Conservation (phyloP, 23 tunicate genomes). For the Trididemnum nubilum region DNA sequence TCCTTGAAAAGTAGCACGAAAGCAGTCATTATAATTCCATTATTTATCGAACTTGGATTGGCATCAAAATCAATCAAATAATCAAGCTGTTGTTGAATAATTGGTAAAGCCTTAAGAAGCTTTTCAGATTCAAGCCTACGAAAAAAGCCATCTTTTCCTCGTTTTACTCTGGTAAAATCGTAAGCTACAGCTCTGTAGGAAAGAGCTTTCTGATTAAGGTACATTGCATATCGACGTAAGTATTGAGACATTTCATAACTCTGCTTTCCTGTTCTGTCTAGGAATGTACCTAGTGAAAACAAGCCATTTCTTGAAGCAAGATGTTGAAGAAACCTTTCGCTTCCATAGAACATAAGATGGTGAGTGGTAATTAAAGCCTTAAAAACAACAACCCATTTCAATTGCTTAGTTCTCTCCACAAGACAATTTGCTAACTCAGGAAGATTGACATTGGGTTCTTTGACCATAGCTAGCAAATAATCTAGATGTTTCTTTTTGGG, state of each 20-base stretch:
- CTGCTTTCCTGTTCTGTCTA: constrained; percentile 77
- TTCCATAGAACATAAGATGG: constrained; percentile 93
- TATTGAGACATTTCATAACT: constrained; percentile 96
- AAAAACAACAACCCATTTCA: constrained; percentile 96
- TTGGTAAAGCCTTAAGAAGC: constrained; percentile 81
- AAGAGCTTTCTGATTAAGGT: constrained; percentile 90
- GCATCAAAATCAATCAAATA: constrained; percentile 91
- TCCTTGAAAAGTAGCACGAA: constrained; percentile 93
- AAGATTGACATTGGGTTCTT: constrained; percentile 88
- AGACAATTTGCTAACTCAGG: constrained; percentile 87
- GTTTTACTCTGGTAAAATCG: constrained; percentile 86
- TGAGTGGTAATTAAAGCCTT: constrained; percentile 88
- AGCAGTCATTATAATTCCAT: constrained; percentile 81
- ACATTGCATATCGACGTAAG: constrained; percentile 75
- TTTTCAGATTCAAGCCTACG: constrained; percentile 56
- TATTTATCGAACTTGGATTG: constrained; percentile 62
- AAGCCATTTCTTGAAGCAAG: constrained; percentile 81
- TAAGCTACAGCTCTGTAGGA: constrained; percentile 91
- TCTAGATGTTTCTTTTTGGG: constrained; percentile 98
- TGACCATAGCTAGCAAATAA: constrained; percentile 66
- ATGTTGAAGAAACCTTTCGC: constrained; percentile 90
- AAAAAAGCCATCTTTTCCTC: constrained; percentile 72
- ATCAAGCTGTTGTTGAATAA: constrained; percentile 74
- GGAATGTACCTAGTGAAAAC: constrained; percentile 59
- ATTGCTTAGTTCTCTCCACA: constrained; percentile 79